Percentiles rank a stretch among this genome's conserved stretches.
These are phyloP conservation scores for Nineta flava DNA, from an alignment of 2,888 invertebrate genomes.

Conservation along the genomic window DNA sequence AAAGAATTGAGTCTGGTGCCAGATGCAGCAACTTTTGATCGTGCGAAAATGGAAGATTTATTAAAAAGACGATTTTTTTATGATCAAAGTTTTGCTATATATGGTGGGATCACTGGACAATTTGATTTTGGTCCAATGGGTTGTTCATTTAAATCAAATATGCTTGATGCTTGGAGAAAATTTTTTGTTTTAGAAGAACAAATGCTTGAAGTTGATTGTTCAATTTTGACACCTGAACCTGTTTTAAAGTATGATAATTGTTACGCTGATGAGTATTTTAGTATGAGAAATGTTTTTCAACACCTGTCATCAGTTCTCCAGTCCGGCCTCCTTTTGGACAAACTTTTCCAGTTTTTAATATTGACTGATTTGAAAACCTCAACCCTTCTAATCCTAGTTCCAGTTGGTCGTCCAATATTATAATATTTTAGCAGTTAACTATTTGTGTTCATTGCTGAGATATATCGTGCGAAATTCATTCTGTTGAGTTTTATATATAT, in stretches of 20 bases:
- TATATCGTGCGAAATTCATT: no score
- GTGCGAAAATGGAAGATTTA: conserved; percentile 91
- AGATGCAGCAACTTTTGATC: conserved; percentile 57
- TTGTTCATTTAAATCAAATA: conserved; percentile 91
- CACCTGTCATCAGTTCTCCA: no score
- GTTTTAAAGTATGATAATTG: conserved; percentile 57
- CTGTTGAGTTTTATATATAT: no score
- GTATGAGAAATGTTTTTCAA: background rate
- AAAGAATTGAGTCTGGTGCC: conserved; percentile 76
- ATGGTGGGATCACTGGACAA: conserved; percentile 88
- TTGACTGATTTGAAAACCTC: no score
- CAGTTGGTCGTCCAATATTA: no score
- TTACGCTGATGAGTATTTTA: conserved; percentile 1
- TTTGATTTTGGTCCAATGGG: conserved; percentile 99
- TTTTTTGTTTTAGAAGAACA: conserved; percentile 95
- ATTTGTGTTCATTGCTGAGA: no score
- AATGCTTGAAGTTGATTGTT: conserved; percentile 98
- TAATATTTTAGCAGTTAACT: no score
- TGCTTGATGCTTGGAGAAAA: conserved; percentile 84
- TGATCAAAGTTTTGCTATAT: conserved; percentile 98
- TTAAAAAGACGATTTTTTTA: conserved; percentile 93
- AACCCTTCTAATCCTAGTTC: no score
- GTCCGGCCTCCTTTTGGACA: no score
- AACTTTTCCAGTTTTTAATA: no score
- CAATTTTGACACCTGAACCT: conserved; percentile 91